Evolutionary conservation across 1,140 invertebrate species (phyloP).

Genomic region (Zaprionus ghesquierei): DNA sequence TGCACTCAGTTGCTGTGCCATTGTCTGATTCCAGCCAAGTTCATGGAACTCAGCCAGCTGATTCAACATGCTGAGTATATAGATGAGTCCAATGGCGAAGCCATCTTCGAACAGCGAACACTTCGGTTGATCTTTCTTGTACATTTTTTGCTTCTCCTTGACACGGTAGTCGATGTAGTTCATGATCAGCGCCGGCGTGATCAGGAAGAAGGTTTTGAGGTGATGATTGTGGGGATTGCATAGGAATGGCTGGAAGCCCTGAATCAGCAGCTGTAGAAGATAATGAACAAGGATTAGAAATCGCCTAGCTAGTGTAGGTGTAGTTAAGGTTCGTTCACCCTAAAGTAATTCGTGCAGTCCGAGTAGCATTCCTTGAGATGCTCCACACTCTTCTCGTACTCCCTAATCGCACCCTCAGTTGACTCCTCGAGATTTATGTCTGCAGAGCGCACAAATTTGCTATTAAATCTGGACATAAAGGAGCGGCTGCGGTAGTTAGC

Average conservation of each 20-base stretch:
- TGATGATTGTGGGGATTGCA: conserved; percentile 94
- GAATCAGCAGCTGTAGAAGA: conserved; percentile 89
- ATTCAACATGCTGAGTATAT: conserved; percentile 88
- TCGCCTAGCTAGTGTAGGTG: not conserved
- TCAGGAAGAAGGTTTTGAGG: conserved; percentile 96
- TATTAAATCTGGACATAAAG: conserved; percentile 93
- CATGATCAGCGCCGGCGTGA: conserved; percentile 96
- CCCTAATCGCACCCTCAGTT: conserved; percentile 71
- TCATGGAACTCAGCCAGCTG: conserved; percentile 93
- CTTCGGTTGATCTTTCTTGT: conserved; percentile 88
- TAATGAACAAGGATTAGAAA: not conserved
- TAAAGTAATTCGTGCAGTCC: conserved; percentile 97
- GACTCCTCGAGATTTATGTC: conserved; percentile 73
- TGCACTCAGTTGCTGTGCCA: conserved; percentile 88
- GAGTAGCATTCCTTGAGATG: conserved; percentile 92
- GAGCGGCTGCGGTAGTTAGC: conserved; percentile 95
- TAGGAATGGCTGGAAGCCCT: conserved; percentile 96
- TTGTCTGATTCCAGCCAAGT: conserved; percentile 97
- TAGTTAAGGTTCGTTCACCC: conserved; percentile 83
- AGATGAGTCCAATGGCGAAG: conserved; percentile 96
- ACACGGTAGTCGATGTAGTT: conserved; percentile 98
- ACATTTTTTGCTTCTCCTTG: conserved; percentile 95
- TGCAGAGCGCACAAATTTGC: conserved; percentile 84
- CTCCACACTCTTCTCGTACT: conserved; percentile 77
- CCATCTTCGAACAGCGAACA: conserved; percentile 97